Base-by-base conservation (phyloP, 2,797 vertebrate genomes). In the Ctenopoma multispine region DNA sequence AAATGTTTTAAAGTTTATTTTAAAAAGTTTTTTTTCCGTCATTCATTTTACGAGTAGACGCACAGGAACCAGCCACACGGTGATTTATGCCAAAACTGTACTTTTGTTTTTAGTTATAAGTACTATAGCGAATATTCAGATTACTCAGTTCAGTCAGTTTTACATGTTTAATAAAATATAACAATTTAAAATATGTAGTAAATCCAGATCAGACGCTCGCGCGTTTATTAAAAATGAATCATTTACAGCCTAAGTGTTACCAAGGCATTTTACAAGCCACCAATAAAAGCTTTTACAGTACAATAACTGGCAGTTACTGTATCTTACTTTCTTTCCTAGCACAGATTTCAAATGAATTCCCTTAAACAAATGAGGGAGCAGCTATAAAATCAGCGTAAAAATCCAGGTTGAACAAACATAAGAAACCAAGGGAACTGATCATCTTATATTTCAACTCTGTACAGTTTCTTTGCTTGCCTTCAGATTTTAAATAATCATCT, bases 241-340 rank as follows among this genome's bases (percentile, higher is more conserved):
- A 43, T 41, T n/a, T 46, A 17, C 4, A 41, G 38, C 3, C 4
- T 14, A 41, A 41, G 15, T 36, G 18, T 36, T 53, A 57, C 27
- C 51, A 51, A 27, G 3, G n/a, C 24, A 11, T 48, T 27, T 63
- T 65, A 69, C 47, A 34, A 41, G 53, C 44, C 2, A 14, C 49
- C 69, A 69, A 9, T 75, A 72, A 74, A 79, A 38, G 29, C 20
- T 51, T 69, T 76, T 75, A 61, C 63, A 66, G 24, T 58, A 24
- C 47, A 63, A 59, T 31, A 63, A 62, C 81, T n/a, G 38, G 20
- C 18, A 40, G 49, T 74, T 58, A 50, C 46, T n/a, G 51, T 9
- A 18, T 38, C 31, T 43, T 11, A 3, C 23, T 18, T 38, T 2
- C 10, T 47, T 40, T 54, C 24, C 44, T 4, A 29, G 17, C 34